Evolutionary conservation across 2,888 invertebrate genomes (phyloP), one percentile per base, ranked within the genome.

Genomic region (Eristalinus aeneus): DNA sequence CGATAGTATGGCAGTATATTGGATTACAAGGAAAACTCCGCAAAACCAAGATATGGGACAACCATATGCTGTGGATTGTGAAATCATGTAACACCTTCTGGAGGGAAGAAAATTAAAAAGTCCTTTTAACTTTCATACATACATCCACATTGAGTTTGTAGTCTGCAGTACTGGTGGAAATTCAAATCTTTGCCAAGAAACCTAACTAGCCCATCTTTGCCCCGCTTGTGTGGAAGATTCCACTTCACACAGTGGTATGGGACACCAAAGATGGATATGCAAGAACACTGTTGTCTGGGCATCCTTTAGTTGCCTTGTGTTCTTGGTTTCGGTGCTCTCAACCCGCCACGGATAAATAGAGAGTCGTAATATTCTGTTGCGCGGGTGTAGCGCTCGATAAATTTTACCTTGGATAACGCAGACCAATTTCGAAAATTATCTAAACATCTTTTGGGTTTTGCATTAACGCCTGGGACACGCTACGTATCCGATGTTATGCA

Each of bases 391-490:
- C 73, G 79, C 69, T 83, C 83, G 79, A 83, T 83, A 79, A 83
- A 79, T 83, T 83, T 71, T 36, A 83, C 83, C 83, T 83, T 69
- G 69, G 64, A 80, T 80, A 74, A 73, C 68, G 27, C 74, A 74
- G 79, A 83, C 83, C 83, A 79, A 83, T 83, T 83, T 83, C 69
- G 83, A 79, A 83, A 79, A 83, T 83, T 83, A 83, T 74, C 83
- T 54, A 79, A 83, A 79, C 79, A 83, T 83, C 74, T 83, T 83
- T 79, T 60, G 65, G 79, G 83, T 83, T 78, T 79, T 83, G 80
- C 71, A 84, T 75, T 80, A 84, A 75, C 84, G 84, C 84, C 75
- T 84, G 80, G 84, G 84, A 84, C 71, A 80, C 71, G 60, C 74
- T 84, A 79, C 61, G 69, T 65, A 84, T 54, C 74, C 71, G 75